Base-by-base conservation (phyloP, 2,888 invertebrate species). In the Sialis fuliginosa region DNA sequence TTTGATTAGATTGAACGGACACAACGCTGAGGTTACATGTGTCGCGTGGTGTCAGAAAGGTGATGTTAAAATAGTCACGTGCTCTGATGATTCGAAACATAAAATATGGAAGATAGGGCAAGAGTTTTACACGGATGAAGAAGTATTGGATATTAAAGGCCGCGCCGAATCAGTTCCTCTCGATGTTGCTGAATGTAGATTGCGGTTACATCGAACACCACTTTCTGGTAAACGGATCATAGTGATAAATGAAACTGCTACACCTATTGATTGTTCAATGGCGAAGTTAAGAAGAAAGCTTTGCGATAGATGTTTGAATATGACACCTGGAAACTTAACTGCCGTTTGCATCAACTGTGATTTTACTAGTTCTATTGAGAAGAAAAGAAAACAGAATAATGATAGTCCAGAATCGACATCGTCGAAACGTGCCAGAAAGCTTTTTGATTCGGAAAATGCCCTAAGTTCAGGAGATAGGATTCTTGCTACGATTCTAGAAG, bases 21-120 rank as follows among this genome's bases (percentile, higher is more conserved):
- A 92, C 59, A 68, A 74, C 40, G 84, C 83, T 6, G 92, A 92
- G 68, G 91, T 92, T 0, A 88, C 89, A 0, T 83, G 85, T 59
- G 86, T 89, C 1, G 81, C 84, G 1, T 91, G 90, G 90, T 76
- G 79, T 53, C 65, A 62, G 46, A 57, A 52, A 43, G 71, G 72
- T 6, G 74, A 76, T 58, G 62, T 68, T 12, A 74, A 75, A 60
- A 63, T 88, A 42, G 80, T 86, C 9, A 89, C 89, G 0, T 85
- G 88, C 62, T 81, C 86, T 44, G 90, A 90, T 60, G 90, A 90
- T 66, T 79, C 81, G 8, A 67, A 76, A 0, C 82, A 84, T 60
- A 79, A 79, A 63, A 70, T 87, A 45, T 88, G 87, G 87, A 69
- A 79, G 42, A 64, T 84, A 37, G 79, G 79, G 0, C 62, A 62